Conservation (phyloP, 1,140 invertebrate species). For the Drosophila pandora region DNA sequence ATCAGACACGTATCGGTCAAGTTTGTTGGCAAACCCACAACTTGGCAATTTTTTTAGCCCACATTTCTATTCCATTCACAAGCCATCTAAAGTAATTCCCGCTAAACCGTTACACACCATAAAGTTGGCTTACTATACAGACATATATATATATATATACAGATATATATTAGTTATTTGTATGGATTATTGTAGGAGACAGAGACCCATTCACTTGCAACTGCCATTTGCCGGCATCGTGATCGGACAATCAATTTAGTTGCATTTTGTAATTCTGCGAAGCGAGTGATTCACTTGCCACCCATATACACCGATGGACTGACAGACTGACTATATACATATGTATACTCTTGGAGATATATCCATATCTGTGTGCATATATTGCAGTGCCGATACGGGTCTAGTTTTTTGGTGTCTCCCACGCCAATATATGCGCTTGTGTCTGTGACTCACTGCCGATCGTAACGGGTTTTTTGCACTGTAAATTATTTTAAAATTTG, state of each 20-base stretch:
- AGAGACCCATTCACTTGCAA: constrained; percentile 47
- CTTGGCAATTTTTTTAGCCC: not conserved
- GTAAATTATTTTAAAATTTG: not conserved
- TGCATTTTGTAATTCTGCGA: constrained; percentile 38
- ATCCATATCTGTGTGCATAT: constrained; percentile 1
- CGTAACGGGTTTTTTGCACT: constrained; percentile 39
- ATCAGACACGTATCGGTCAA: constrained; percentile 16
- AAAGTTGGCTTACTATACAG: not conserved
- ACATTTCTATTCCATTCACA: constrained; percentile 42
- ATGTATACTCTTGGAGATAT: not conserved
- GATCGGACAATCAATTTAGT: constrained; percentile 50
- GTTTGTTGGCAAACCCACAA: constrained; percentile 24
- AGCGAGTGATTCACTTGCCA: constrained; percentile 39
- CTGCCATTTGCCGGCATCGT: constrained; percentile 36
- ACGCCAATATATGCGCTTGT: constrained; percentile 20
- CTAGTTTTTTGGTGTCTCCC: constrained; percentile 34
- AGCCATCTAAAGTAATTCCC: constrained; percentile 10
- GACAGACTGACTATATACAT: not conserved
- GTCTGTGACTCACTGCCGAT: constrained; percentile 13
- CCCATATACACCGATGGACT: constrained; percentile 10
- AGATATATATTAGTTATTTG: not conserved
- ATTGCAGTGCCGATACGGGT: constrained; percentile 16
- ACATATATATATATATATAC: constrained; percentile 1
- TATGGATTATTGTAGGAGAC: not conserved
- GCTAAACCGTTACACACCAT: constrained; percentile 25